Conservation (phyloP, 2,797 vertebrate species). For the Cuculus canorus region DNA sequence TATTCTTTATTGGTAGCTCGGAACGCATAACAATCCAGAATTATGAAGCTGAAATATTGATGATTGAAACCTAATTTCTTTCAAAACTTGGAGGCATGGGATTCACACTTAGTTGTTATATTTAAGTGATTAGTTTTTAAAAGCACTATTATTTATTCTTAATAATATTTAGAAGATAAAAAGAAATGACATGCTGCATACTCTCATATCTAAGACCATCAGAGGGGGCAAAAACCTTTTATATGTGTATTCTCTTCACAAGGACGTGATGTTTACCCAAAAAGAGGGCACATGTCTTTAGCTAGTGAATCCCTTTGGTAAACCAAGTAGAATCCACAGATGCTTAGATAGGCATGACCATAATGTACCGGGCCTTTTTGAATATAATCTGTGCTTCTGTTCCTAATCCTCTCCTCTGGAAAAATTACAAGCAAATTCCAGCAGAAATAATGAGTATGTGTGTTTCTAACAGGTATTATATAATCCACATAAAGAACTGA, state of each 20-base stretch:
- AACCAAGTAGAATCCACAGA: background rate
- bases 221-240: background rate
- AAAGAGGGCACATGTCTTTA: background rate
- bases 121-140: background rate
- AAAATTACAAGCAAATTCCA: background rate
- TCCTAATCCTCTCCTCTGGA: background rate
- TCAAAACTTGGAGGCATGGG: background rate
- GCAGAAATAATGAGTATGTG: background rate
- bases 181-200: background rate
- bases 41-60: background rate
- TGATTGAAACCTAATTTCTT: background rate
- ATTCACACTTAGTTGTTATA: background rate
- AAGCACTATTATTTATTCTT: background rate
- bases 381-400: background rate
- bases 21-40: background rate
- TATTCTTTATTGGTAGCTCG: background rate
- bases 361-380: background rate
- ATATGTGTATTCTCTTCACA: background rate
- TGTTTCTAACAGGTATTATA: background rate
- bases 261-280: background rate
- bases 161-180: background rate
- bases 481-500: background rate
- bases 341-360: background rate
- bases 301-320: background rate
- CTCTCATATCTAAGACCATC: background rate